These are phyloP conservation scores for Pseudomugil gertrudae DNA, from an alignment of 2,797 vertebrate species.

Conservation along the genomic window DNA sequence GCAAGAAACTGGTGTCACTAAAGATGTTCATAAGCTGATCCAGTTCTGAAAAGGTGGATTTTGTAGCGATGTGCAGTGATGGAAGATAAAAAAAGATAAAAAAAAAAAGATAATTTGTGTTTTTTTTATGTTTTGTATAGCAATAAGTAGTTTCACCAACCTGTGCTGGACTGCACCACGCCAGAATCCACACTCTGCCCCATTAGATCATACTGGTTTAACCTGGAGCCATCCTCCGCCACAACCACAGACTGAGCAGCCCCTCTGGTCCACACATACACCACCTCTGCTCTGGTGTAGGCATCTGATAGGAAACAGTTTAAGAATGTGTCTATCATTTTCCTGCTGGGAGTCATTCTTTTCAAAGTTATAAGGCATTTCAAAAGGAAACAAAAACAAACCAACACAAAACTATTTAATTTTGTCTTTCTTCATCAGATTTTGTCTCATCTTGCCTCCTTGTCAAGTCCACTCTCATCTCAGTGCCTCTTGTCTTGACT, in stretches of 20 bases:
- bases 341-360: slow-evolving; percentile 22
- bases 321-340: slow-evolving; percentile 33
- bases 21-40: slow-evolving; percentile 32
- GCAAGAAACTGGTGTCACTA: slow-evolving; percentile 29
- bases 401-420: slow-evolving; percentile 1
- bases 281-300: slow-evolving; percentile 95
- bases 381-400: slow-evolving; percentile 11
- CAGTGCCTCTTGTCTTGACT: slow-evolving; percentile 35
- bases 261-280: slow-evolving; percentile 95
- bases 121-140: too few relatives aligned
- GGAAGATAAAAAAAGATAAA: not conserved
- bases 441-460: slow-evolving; percentile 28
- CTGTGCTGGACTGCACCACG: slow-evolving; percentile 97
- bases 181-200: slow-evolving; percentile 95
- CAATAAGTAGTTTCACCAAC: too few relatives aligned
- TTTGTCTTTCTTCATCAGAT: slow-evolving; percentile 16
- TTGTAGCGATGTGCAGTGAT: not conserved
- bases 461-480: slow-evolving; percentile 29
- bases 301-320: slow-evolving; percentile 84
- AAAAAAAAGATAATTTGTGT: too few relatives aligned
- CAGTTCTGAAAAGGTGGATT: slow-evolving; percentile 17
- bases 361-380: slow-evolving; percentile 32
- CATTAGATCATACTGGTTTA: slow-evolving; percentile 97
- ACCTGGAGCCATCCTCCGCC: slow-evolving; percentile 94
- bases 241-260: slow-evolving; percentile 95